Base-by-base conservation (phyloP, 1,140 invertebrate genomes). In the Drosophila nikananu region DNA sequence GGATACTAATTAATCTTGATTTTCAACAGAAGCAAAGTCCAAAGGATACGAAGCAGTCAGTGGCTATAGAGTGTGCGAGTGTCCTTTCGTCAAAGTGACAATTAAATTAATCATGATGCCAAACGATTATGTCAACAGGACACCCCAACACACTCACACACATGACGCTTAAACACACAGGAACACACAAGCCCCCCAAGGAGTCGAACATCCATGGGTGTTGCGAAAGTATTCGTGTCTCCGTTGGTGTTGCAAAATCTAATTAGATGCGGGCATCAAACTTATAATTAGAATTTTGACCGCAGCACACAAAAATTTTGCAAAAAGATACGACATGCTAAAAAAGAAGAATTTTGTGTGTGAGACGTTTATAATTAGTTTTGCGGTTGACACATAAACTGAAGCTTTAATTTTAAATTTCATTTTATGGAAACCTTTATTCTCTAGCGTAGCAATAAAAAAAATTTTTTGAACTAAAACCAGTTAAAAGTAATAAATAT, bases 91-190 rank as follows among this genome's bases (percentile, higher is more conserved):
- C 82, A 91, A 90, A 90, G 81, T 90, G 86, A 90, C 86, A 90
- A 90, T 90, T 90, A 90, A 90, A 90, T 90, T 90, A 90, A 90
- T 90, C 86, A 90, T 71, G 84, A 68, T 75, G 86, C 67, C 86
- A 86, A 90, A 90, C 86, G 86, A 90, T 90, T 91, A 90, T 90
- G 81, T 90, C 86, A 90, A 90, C 81, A 90, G 78, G 75, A 78
- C 73, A 74, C 32, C 52, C 55, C 41, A 48, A 30, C 55, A 60
- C 39, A 39, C 48, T 64, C 42, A 68, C n/a, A n/a, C 44, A 46
- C 39, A 71, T 46, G 48, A 10, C 2, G n/a, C 42, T 60, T 60
- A 23, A 32, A 13, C 46, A 44, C 32, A 25, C 17, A 39, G 35
- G 23, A 52, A n/a, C 42, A 23, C 41, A 25, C 19, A 52, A 19